Evolutionary conservation across 2,113 vertebrate genomes (phyloP), one percentile per base, ranked within the genome.

Genomic region (Psittacus erithacus): DNA sequence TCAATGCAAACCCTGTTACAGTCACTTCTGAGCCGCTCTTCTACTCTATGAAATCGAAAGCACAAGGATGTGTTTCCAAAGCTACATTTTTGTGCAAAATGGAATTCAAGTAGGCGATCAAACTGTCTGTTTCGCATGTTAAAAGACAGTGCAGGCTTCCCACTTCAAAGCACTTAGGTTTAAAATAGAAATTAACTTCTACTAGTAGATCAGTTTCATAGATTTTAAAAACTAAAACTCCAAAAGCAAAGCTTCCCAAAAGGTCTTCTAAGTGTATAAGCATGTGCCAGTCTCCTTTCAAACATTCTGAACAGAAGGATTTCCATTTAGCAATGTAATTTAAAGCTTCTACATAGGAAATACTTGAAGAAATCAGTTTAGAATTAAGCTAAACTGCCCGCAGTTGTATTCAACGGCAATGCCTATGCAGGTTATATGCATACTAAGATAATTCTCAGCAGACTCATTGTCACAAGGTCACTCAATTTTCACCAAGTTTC

Each of bases 21-120:
- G 62, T 12, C 11, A 1, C 62, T 35, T n/a, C 69, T 3, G 22
- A 74, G 64, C 67, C 12, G 35, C 41, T 49, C 63, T 33, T 52
- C 50, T 0, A 0, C 53, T 24, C 11, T 4, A 7, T 0, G 6
- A n/a, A 88, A 82, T 14, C 35, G 14, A 35, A 75, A 28, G 41
- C 76, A 62, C 15, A 18, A 35, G 12, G 14, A 33, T 4, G 8
- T 7, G 23, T 33, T 44, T 38, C 73, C 55, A 55, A 70, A 65
- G 49, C 47, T 8, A 19, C 27, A 5, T 33, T 64, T 65, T 46
- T 50, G 62, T 43, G 35, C 62, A 79, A 38, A 86, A 82, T 1
- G 41, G 35, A 76, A 63, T 73, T 38, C 31, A 75, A 75, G 65
- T 16, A 76, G 52, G 43, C 0, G 0, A 60, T 19, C 23, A 28